Conservation (phyloP, 2,797 vertebrate genomes). For the Austrolebias charrua region DNA sequence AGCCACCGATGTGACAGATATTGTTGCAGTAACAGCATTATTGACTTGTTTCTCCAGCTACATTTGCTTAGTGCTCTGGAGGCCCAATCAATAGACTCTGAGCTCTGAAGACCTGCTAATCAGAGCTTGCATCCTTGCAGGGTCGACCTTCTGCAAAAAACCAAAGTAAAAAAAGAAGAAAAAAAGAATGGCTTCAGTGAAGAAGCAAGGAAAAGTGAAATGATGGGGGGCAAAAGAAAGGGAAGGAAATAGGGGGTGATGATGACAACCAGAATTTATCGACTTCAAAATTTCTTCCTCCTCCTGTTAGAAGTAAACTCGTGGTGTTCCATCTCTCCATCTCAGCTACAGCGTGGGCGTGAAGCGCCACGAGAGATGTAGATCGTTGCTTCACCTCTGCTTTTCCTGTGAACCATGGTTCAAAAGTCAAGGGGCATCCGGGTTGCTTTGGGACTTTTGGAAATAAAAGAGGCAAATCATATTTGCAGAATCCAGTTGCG, state of each 20-base stretch:
- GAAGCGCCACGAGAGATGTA: constrained; percentile 69
- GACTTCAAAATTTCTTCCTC: constrained; percentile 69
- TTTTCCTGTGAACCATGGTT: constrained; percentile 64
- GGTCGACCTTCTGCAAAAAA: constrained; percentile 84
- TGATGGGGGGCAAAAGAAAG: constrained; percentile 31
- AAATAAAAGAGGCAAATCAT: constrained; percentile 78
- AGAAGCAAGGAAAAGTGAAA: constrained; percentile 17
- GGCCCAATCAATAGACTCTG: constrained; percentile 96
- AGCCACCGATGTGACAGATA: constrained; percentile 81
- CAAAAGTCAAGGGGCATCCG: constrained; percentile 74
- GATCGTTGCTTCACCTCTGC: constrained; percentile 71
- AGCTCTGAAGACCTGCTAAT: constrained; percentile 92
- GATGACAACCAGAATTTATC: constrained; percentile 87
- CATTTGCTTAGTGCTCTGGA: constrained; percentile 95
- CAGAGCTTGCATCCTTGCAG: constrained; percentile 87
- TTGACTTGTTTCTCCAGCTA: constrained; percentile 96
- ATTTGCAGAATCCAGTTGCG: constrained; percentile 69
- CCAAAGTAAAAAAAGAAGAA: constrained; percentile 71
- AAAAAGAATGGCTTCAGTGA: constrained; percentile 33
- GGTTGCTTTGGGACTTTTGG: constrained; percentile 72
- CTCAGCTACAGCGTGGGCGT: constrained; percentile 62
- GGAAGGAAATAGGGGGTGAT: constrained; percentile 53
- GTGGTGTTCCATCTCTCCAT: constrained; percentile 44
- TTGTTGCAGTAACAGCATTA: constrained; percentile 90
- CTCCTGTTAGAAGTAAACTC: constrained; percentile 60